phyloP scores from a whole-genome alignment of 2,113 vertebrate species.

The Lagenorhynchus albirostris region DNA sequence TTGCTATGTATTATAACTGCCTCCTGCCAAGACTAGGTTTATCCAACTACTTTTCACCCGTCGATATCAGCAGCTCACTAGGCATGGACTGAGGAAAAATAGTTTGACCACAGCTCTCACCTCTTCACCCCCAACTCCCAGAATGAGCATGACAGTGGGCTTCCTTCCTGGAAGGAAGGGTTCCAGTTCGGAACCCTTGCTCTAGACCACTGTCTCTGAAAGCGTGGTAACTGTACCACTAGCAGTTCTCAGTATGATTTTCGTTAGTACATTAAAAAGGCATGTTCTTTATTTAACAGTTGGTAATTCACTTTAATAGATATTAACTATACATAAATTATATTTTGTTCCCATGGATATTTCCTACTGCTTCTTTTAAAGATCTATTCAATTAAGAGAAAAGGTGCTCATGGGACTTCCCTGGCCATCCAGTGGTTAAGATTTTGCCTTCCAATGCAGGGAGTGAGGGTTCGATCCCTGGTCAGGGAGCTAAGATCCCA shows the following conservation, averaged over 20 bases:
- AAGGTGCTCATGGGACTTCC: no score
- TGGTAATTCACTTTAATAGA: background rate
- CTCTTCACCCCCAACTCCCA: background rate
- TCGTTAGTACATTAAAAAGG: background rate
- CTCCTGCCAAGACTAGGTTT: background rate
- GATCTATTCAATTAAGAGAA: background rate
- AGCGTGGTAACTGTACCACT: background rate
- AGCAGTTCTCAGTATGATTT: background rate
- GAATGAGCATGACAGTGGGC: background rate
- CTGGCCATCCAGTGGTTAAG: no score
- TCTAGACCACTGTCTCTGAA: background rate
- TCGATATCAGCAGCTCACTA: background rate
- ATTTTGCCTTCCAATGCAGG: no score
- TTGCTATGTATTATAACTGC: background rate
- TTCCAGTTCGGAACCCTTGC: background rate
- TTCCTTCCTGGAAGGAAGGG: no score
- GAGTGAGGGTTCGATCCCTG: no score
- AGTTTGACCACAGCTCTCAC: background rate
- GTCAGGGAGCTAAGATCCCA: no score
- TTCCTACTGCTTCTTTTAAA: background rate
- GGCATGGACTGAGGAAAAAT: background rate
- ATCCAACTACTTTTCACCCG: background rate
- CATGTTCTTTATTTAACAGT: background rate
- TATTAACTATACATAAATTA: background rate
- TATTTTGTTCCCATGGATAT: background rate